Evolutionary conservation across 1,140 invertebrate genomes (phyloP).

Genomic region (Goniozus legneri): DNA sequence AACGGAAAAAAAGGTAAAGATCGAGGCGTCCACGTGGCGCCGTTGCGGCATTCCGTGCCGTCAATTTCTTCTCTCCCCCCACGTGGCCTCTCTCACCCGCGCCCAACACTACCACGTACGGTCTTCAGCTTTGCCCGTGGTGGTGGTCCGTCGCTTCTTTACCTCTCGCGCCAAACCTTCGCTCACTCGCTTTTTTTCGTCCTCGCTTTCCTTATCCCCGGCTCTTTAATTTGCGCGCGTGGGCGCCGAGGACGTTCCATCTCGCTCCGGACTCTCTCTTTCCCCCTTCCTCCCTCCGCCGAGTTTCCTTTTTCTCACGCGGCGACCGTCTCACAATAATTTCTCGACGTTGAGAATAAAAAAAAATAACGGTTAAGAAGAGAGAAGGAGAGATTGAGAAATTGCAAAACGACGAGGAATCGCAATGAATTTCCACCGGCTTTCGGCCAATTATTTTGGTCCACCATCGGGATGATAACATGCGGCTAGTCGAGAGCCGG

Average conservation of each 20-base stretch:
- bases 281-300: constrained; percentile 1
- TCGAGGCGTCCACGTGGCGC: constrained; percentile 26
- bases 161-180: constrained; percentile 3
- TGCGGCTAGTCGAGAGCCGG: too few relatives aligned
- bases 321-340: constrained; percentile 9
- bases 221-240: constrained; percentile 40
- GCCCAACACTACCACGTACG: constrained; percentile 27
- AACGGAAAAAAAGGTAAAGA: background rate
- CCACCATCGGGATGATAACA: too few relatives aligned
- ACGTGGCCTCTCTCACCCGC: constrained; percentile 16
- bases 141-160: constrained; percentile 18
- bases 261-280: background rate
- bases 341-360: too few relatives aligned
- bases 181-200: constrained; percentile 6
- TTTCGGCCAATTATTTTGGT: too few relatives aligned
- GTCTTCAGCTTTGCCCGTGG: constrained; percentile 27
- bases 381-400: too few relatives aligned
- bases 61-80: constrained; percentile 31
- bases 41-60: constrained; percentile 20
- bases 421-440: too few relatives aligned
- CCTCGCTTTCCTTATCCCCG: constrained; percentile 28
- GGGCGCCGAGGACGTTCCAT: constrained; percentile 22
- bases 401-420: too few relatives aligned
- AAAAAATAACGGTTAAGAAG: too few relatives aligned
- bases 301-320: constrained; percentile 1